phyloP scores from a whole-genome alignment of 2,797 vertebrate species.

The Alcedo quadribrachys region DNA sequence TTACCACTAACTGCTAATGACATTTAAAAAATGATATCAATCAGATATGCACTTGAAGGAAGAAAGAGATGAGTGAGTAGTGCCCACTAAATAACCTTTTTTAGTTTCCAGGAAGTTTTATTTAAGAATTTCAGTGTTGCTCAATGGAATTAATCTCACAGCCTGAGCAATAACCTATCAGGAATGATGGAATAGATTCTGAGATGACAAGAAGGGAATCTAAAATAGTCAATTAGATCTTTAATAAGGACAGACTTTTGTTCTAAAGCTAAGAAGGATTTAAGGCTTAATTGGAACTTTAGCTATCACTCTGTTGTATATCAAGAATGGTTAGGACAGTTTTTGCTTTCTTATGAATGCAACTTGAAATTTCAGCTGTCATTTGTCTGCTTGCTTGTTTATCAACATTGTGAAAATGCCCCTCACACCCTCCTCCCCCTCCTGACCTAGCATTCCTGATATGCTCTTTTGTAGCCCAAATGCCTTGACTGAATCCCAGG shows the following conservation, averaged over 20 bases:
- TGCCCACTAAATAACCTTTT: neutral
- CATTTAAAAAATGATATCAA: neutral
- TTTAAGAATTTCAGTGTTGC: neutral
- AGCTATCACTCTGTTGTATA: neutral
- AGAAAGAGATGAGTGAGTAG: neutral
- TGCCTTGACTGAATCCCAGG: neutral
- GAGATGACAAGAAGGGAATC: neutral
- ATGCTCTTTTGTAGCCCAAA: slow-evolving; percentile 36
- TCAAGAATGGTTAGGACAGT: neutral
- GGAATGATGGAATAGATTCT: neutral
- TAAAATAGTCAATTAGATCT: neutral
- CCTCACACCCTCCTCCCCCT: neutral
- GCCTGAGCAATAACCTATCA: neutral
- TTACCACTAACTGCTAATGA: neutral
- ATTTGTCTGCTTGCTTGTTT: neutral
- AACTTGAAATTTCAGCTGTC: neutral
- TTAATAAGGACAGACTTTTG: neutral
- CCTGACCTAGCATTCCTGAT: slow-evolving; percentile 25
- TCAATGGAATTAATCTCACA: neutral
- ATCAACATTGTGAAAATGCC: slow-evolving; percentile 1
- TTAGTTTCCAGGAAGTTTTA: neutral
- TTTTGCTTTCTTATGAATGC: neutral
- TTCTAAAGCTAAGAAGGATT: neutral
- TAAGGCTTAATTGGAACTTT: neutral
- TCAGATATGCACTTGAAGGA: neutral